phyloP scores from a whole-genome alignment of 2,888 invertebrate species.

The Bruchidius siliquastri region DNA sequence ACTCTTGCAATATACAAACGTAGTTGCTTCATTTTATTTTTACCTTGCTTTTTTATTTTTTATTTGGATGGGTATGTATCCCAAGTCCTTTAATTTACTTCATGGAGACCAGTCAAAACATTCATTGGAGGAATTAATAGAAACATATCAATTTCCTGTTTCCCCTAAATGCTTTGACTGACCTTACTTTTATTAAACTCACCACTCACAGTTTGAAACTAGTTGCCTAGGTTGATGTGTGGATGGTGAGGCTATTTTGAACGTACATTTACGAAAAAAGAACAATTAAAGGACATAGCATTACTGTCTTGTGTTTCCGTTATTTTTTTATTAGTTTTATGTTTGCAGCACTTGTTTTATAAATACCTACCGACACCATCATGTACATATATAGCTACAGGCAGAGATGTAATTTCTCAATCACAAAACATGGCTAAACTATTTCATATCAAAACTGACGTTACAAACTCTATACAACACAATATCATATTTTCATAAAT shows the following conservation, averaged over 20 bases:
- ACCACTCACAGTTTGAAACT: neutral
- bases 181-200: neutral
- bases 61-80: neutral
- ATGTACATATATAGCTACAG: slow-evolving; percentile 17
- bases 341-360: slow-evolving; percentile 34
- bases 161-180: neutral
- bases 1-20: neutral
- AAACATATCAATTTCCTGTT: neutral
- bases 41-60: neutral
- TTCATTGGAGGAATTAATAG: neutral
- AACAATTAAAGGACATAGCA: neutral
- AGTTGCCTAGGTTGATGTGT: neutral
- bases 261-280: neutral
- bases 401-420: neutral
- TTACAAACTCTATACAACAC: neutral
- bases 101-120: neutral
- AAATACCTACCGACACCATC: slow-evolving; percentile 20
- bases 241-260: neutral
- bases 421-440: slow-evolving; percentile 5
- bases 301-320: neutral
- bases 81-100: neutral
- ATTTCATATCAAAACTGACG: slow-evolving; percentile 11
- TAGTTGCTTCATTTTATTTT: neutral
- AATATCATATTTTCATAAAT: neutral
- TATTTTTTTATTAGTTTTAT: slow-evolving; percentile 10